Evolutionary conservation across 2,113 vertebrate genomes (phyloP).

Genomic region (Oryzias melastigma): DNA sequence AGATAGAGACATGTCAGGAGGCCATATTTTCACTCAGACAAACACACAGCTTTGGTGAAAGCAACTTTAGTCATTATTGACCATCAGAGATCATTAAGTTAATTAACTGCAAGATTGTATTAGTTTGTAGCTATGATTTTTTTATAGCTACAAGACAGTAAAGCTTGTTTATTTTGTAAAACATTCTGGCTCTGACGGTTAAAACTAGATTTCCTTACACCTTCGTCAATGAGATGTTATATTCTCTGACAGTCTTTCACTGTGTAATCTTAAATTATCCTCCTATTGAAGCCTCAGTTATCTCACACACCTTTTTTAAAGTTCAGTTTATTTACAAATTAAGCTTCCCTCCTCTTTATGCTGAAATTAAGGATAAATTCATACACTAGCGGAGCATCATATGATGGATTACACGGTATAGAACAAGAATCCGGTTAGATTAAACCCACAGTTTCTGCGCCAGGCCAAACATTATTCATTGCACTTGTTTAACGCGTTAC

Average conservation of each 20-base stretch:
- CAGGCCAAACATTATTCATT: background rate
- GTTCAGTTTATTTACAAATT: background rate
- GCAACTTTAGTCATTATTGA: no score
- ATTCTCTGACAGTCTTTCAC: background rate
- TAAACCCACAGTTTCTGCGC: background rate
- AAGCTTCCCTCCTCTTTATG: background rate
- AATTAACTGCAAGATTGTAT: no score
- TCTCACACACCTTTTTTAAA: no score
- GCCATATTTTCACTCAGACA: constrained; percentile 7
- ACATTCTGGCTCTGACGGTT: constrained; percentile 1
- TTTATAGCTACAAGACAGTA: background rate
- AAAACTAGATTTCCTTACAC: background rate
- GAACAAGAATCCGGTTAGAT: background rate
- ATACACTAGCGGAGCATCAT: background rate
- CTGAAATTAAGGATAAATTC: no score
- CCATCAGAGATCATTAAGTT: no score
- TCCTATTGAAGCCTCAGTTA: no score
- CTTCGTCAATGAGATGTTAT: background rate
- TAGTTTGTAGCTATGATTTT: background rate
- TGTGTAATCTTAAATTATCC: no score
- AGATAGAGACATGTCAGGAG: constrained; percentile 12
- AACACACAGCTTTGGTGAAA: background rate
- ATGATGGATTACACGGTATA: background rate
- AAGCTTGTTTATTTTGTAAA: background rate
- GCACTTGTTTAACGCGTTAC: background rate